phyloP scores from a whole-genome alignment of 2,888 invertebrate species.

The Diplolepis rosae region DNA sequence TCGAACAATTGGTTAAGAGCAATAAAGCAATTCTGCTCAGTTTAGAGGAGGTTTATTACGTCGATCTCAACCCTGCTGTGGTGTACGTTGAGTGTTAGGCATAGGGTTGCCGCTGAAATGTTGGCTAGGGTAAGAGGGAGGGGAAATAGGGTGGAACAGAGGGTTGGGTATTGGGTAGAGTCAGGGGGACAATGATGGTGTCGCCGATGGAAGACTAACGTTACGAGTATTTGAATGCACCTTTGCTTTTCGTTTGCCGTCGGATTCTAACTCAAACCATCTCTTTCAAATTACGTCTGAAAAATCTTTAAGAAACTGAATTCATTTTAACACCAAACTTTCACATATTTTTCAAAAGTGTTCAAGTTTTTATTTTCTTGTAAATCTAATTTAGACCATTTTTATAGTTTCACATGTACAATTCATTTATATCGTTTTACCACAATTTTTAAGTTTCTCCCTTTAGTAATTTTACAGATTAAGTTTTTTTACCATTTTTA shows the following conservation, averaged over 20 bases:
- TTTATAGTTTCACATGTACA: too few relatives aligned
- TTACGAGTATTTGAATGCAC: constrained; percentile 57
- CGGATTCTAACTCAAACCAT: constrained; percentile 50
- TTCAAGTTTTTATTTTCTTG: too few relatives aligned
- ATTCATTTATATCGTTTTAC: too few relatives aligned
- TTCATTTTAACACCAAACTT: too few relatives aligned
- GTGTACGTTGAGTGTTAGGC: constrained; percentile 53
- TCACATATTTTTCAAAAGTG: too few relatives aligned
- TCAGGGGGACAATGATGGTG: constrained; percentile 53
- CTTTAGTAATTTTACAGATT: too few relatives aligned
- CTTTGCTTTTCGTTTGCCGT: constrained; percentile 59
- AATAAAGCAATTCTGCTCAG: constrained; percentile 60
- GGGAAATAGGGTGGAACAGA: constrained; percentile 36
- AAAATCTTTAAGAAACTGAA: too few relatives aligned
- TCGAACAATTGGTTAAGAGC: constrained; percentile 60
- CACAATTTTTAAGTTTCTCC: too few relatives aligned
- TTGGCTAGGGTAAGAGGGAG: neutral
- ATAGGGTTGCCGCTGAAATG: constrained; percentile 47
- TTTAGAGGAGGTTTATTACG: constrained; percentile 61
- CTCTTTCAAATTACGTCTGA: neutral
- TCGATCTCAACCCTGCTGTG: constrained; percentile 53
- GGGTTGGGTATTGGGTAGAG: constrained; percentile 51
- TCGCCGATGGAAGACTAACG: constrained; percentile 50
- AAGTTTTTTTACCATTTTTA: too few relatives aligned
- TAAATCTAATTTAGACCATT: too few relatives aligned